These are phyloP conservation scores for Fopius arisanus DNA, from an alignment of 1,140 invertebrate genomes.

Conservation along the genomic window DNA sequence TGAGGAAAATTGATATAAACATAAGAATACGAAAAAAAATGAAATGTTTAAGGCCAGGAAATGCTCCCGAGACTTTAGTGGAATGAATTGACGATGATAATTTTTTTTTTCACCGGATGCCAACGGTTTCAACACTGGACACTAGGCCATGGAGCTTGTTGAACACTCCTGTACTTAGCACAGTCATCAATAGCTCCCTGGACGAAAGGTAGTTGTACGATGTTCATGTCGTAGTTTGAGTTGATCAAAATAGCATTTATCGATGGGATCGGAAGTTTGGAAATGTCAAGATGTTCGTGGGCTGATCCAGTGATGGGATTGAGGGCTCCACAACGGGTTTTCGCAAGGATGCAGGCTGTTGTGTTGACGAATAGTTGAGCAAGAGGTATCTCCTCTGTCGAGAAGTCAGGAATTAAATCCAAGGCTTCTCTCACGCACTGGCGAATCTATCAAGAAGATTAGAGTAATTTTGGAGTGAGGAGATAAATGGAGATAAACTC, in stretches of 20 bases:
- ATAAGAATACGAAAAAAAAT: too few species aligned
- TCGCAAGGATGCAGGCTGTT: slow-evolving; percentile 53
- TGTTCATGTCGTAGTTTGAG: slow-evolving; percentile 53
- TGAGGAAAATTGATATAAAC: too few species aligned
- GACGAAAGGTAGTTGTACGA: slow-evolving; percentile 51
- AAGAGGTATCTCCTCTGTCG: slow-evolving; percentile 37
- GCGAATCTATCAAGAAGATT: slow-evolving; percentile 40
- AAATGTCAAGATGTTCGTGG: slow-evolving; percentile 36
- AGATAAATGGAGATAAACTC: too few species aligned
- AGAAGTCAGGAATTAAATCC: slow-evolving; percentile 39
- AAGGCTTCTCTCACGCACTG: slow-evolving; percentile 46
- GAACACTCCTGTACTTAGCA: slow-evolving; percentile 49
- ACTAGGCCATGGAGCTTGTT: slow-evolving; percentile 49
- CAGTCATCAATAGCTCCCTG: slow-evolving; percentile 44
- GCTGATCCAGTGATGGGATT: slow-evolving; percentile 53
- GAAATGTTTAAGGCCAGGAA: too few species aligned
- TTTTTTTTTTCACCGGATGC: background rate
- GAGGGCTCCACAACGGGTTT: slow-evolving; percentile 45
- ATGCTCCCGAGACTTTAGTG: too few species aligned
- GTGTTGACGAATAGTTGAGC: slow-evolving; percentile 53
- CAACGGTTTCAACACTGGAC: slow-evolving; percentile 40
- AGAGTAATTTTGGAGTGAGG: too few species aligned
- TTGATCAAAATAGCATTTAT: slow-evolving; percentile 53
- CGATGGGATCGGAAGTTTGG: slow-evolving; percentile 41
- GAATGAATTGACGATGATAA: background rate